Conservation (phyloP, 2,888 invertebrate species). For the Sminthurides aquaticus region DNA sequence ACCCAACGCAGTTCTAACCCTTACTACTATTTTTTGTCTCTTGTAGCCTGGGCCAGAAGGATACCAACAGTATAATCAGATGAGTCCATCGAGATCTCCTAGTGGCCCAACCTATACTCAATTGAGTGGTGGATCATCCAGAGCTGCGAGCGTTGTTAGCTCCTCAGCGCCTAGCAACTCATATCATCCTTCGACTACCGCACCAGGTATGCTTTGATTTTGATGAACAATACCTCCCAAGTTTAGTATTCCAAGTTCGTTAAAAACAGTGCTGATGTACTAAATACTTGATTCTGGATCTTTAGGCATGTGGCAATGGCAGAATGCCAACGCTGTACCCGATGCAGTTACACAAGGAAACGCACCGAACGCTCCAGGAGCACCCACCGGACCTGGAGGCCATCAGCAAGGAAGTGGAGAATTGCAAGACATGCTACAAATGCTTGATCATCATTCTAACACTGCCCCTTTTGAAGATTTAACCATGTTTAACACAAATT, state of each 20-base stretch:
- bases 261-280: background rate
- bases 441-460: slow-evolving; percentile 66
- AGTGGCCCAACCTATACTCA: slow-evolving; percentile 75
- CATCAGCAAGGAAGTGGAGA: slow-evolving; percentile 53
- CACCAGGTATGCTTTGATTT: slow-evolving; percentile 29
- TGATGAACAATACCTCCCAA: background rate
- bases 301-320: slow-evolving; percentile 76
- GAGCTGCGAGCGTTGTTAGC: slow-evolving; percentile 41
- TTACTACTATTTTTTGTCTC: no score
- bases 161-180: slow-evolving; percentile 38
- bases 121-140: slow-evolving; percentile 60
- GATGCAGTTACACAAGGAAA: slow-evolving; percentile 46
- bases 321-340: slow-evolving; percentile 50
- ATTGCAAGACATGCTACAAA: slow-evolving; percentile 86
- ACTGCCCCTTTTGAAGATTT: slow-evolving; percentile 76
- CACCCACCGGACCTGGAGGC: slow-evolving; percentile 54
- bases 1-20: no score
- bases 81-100: slow-evolving; percentile 76
- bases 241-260: slow-evolving; percentile 7
- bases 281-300: slow-evolving; percentile 12
- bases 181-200: slow-evolving; percentile 41
- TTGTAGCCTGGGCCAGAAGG: slow-evolving; percentile 59
- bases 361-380: slow-evolving; percentile 49
- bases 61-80: slow-evolving; percentile 60
- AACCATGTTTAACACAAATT: slow-evolving; percentile 80